Evolutionary conservation across 2,888 invertebrate genomes (phyloP).

Genomic region (Euphydryas editha): DNA sequence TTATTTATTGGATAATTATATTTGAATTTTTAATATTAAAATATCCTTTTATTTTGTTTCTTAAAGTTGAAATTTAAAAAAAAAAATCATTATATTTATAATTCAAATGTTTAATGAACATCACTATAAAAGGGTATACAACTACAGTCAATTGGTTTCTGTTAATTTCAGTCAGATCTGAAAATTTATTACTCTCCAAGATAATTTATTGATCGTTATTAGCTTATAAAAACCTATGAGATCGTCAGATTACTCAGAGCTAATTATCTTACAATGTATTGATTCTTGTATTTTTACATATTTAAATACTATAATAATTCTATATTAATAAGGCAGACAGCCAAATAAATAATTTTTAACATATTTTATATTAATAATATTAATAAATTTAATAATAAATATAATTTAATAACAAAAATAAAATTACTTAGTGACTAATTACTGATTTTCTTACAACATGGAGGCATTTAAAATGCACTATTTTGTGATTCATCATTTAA

Average conservation of each 20-base stretch:
- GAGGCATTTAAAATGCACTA: background rate
- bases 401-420: background rate
- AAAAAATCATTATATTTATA: conserved; percentile 6
- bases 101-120: conserved; percentile 12
- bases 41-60: background rate
- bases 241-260: conserved; percentile 11
- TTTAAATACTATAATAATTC: background rate
- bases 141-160: background rate
- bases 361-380: background rate
- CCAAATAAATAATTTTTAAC: background rate
- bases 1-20: background rate
- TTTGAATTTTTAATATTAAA: background rate
- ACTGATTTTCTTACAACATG: background rate
- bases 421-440: background rate
- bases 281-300: conserved; percentile 3
- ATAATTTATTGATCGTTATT: conserved; percentile 1
- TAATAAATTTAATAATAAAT: background rate
- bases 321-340: background rate
- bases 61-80: background rate
- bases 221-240: conserved; percentile 1
- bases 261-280: conserved; percentile 1
- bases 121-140: conserved; percentile 19
- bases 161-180: conserved; percentile 4
- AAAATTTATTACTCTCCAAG: background rate
- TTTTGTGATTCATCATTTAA: background rate